Conservation (phyloP, 2,797 vertebrate species). For the Microcaecilia unicolor region DNA sequence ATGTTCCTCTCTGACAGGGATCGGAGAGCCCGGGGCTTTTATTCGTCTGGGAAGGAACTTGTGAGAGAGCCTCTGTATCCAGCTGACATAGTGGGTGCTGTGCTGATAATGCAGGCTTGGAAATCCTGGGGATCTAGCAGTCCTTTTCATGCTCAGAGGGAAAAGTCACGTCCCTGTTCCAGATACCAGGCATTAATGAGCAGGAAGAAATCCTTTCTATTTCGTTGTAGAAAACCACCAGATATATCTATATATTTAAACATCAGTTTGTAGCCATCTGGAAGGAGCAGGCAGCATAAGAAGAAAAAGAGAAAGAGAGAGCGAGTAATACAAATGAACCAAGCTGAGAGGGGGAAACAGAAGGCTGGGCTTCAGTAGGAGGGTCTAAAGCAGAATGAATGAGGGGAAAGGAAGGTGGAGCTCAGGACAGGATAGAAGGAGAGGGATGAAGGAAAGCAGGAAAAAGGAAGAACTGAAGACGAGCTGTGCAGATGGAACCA, state of each 20-base stretch:
- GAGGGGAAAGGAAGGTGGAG: not conserved
- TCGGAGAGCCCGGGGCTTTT: constrained; percentile 38
- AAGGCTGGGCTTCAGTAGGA: constrained; percentile 9
- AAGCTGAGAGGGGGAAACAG: not conserved
- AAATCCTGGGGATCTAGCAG: constrained; percentile 83
- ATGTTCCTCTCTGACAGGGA: constrained; percentile 45
- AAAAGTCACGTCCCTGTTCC: constrained; percentile 70
- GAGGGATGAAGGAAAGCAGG: not conserved
- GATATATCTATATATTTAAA: not conserved
- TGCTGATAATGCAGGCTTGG: constrained; percentile 46
- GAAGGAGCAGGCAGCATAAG: constrained; percentile 35
- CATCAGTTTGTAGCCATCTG: constrained; percentile 49
- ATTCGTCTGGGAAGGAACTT: constrained; percentile 54
- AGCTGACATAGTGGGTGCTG: constrained; percentile 57
- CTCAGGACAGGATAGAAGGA: not conserved
- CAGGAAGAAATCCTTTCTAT: constrained; percentile 21
- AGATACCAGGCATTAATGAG: constrained; percentile 66
- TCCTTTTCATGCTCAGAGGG: constrained; percentile 91
- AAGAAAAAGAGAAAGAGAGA: constrained; percentile 42
- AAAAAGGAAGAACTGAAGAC: not conserved
- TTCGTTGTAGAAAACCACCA: constrained; percentile 11
- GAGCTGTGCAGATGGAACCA: no score
- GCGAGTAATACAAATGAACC: constrained; percentile 42
- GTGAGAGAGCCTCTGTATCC: constrained; percentile 45
- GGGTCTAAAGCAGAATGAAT: constrained; percentile 5